Base-by-base conservation (phyloP, 1,140 invertebrate genomes). In the Hypsibius dujardini region DNA sequence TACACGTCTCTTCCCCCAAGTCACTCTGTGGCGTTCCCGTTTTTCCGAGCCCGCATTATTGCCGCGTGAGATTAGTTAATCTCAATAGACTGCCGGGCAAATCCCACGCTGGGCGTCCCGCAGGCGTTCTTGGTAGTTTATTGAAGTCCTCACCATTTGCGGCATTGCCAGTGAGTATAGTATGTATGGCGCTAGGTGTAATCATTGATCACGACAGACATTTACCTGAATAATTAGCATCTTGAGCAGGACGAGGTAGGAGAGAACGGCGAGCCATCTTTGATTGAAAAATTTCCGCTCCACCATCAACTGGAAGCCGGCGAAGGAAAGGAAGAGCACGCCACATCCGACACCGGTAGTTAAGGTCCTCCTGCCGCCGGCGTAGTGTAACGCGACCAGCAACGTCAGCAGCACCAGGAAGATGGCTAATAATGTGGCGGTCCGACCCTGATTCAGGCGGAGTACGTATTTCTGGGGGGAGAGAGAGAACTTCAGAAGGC, bases 391-490 rank as follows among this genome's bases (percentile, higher is more conserved):
- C 42, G 12, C 62, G 12, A 45, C 45, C 12, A 67, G 62, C 12
- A 67, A 42, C 45, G 3, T 45, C 12, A 67, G 3, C 12, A 67
- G 45, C 3, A 67, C 62, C 62, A 67, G 12, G 3, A 67, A 67
- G 12, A 67, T 67, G 12, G 42, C 12, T 42, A 67, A 42, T 7
- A 67, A 42, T 42, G 62, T 42, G 12, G 62, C 62, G 7, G 3
- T 15, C 45, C 62, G 12, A 15, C 62, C 62, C 45, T 67, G 62
- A 67, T 67, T 67, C 42, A 45, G 62, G 3, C 62, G 12, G 3
- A 67, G 62, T 3, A 67, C 62, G 42, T 67, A 67, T 67, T 67
- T 67, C 62, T 67, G 45, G 42, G 42, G 45, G 42, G 7, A 67
- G 3, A 42, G 7, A 67, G 12, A 67, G 3, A 56, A 56, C 7